Evolutionary conservation across 2,888 invertebrate genomes (phyloP), one percentile per base, ranked within the genome.

Genomic region (Dolomedes plantarius): DNA sequence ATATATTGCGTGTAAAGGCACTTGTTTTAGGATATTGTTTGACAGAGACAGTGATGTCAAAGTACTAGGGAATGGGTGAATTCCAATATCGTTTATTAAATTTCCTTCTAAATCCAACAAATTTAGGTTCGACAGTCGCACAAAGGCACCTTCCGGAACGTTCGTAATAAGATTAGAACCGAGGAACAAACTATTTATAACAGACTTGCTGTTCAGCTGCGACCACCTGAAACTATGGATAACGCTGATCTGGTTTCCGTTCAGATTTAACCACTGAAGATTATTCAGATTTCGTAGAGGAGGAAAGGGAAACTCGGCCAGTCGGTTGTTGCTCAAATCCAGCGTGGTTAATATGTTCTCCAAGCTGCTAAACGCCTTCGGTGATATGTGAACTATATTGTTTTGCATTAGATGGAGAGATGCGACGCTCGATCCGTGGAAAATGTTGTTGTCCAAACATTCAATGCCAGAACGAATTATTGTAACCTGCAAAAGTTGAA

Each of bases 401-500:
- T 82, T 82, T 9, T 82, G 69, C 64, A 82, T 75, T 2, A 82
- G 64, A 27, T 82, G 82, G 41, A 82, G 27, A 9, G 82, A 82
- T 0, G 82, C 75, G 2, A 82, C 76, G 32, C 36, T 76, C 0
- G 82, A 68, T 7, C 82, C 82, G 11, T 31, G 19, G 0, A 82
- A 46, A n/a, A 41, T 28, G 27, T 71, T 29, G 6, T 76, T 65
- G 11, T 82, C 75, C 23, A 82, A 13, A 0, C 56, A 23, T 19
- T 68, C 56, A 28, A 82, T 41, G n/a, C 76, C 82, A 19, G 82
- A 82, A 9, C 82, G 82, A n/a, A 82, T 39, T 0, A 81, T 36
- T 11, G 81, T 74, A 0, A 81, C 81, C 81, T 81, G 93, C 89
- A 93, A 93, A 29, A 19, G 36, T 16, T 68, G n/a, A 29, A 29